Percentiles rank a stretch among this genome's conserved stretches.
phyloP scores from a whole-genome alignment of 1,140 invertebrate species.

The Penaeus indicus region DNA sequence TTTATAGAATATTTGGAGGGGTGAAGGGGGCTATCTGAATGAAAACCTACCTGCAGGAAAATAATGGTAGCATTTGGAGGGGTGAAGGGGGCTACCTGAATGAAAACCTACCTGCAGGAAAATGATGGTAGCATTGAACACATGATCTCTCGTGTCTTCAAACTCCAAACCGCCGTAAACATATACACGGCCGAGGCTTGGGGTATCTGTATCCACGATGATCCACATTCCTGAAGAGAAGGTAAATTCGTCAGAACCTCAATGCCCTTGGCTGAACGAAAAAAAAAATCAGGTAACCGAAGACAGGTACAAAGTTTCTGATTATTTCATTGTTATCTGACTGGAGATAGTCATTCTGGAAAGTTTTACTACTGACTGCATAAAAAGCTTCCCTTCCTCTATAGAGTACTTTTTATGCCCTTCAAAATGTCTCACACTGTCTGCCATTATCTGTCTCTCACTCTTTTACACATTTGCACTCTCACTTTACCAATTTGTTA shows the following conservation, averaged over 20 bases:
- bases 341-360: no score
- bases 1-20: background rate
- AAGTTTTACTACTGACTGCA: background rate
- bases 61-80: slow-evolving; percentile 43
- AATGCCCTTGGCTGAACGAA: no score
- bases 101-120: slow-evolving; percentile 40
- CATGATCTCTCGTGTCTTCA: slow-evolving; percentile 53
- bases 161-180: slow-evolving; percentile 59
- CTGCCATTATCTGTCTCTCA: no score
- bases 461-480: no score
- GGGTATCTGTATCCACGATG: slow-evolving; percentile 47
- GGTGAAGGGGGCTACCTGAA: background rate
- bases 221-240: slow-evolving; percentile 48
- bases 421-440: no score
- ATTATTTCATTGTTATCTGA: no score
- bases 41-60: slow-evolving; percentile 41
- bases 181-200: slow-evolving; percentile 31
- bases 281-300: no score
- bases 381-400: background rate
- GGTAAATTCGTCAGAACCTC: background rate
- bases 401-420: no score
- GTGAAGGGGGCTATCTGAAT: background rate
- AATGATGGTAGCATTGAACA: slow-evolving; percentile 52
- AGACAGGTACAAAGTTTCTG: no score
- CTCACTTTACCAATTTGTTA: no score